These are phyloP conservation scores for Podargus strigoides DNA, from an alignment of 2,797 vertebrate species.

Conservation along the genomic window DNA sequence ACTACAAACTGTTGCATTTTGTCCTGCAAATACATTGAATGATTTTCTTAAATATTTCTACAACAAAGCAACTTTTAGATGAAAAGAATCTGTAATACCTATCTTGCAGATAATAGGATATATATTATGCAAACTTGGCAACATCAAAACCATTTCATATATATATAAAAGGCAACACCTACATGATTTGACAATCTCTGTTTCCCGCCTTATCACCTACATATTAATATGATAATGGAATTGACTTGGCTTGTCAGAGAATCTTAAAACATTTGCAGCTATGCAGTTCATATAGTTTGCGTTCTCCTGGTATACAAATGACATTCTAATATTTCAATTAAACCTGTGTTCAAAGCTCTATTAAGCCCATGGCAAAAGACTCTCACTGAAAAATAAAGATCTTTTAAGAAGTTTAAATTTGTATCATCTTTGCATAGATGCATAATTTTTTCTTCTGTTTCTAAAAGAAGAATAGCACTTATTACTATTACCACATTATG, in stretches of 20 bases:
- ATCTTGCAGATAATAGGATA: background rate
- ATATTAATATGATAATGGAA: background rate
- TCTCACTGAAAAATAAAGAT: background rate
- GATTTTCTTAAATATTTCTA: background rate
- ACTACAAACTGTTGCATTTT: background rate
- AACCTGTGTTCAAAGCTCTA: background rate
- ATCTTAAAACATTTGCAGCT: background rate
- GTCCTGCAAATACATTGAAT: fast-evolving
- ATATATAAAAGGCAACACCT: background rate
- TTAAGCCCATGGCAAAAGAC: background rate
- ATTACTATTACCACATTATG: background rate
- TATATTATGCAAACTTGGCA: background rate
- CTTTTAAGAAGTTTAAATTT: background rate
- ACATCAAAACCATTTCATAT: background rate
- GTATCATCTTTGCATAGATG: background rate
- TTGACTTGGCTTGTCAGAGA: background rate
- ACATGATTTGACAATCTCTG: background rate
- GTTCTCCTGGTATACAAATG: background rate
- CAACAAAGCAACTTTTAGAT: background rate
- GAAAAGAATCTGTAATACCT: background rate
- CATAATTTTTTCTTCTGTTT: background rate
- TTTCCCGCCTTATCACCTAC: background rate
- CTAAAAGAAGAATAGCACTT: background rate
- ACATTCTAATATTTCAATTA: background rate
- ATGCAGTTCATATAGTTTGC: background rate